These are phyloP conservation scores for Squalus acanthias DNA, from an alignment of 2,797 vertebrate species.

Conservation along the genomic window DNA sequence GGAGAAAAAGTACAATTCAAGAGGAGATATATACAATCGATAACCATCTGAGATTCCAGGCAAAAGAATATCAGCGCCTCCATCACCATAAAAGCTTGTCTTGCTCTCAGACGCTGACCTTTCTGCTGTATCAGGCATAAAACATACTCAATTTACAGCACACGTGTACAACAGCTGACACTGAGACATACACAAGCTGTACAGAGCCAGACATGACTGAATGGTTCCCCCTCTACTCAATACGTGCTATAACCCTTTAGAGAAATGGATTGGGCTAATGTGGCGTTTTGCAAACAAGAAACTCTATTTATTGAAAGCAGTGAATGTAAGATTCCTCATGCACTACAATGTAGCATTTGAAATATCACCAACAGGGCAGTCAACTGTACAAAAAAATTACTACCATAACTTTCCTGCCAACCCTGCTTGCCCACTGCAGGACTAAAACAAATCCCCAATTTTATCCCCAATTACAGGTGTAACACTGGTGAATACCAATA, in stretches of 20 bases:
- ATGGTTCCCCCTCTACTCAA: background rate
- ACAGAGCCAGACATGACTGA: slow-evolving; percentile 25
- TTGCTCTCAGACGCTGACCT: slow-evolving; percentile 20
- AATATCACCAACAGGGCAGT: background rate
- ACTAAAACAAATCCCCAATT: background rate
- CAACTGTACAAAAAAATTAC: background rate
- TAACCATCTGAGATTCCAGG: slow-evolving; percentile 19
- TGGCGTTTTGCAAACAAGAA: background rate
- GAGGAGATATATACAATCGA: background rate
- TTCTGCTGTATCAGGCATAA: slow-evolving; percentile 21
- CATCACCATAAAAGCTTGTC: slow-evolving; percentile 22
- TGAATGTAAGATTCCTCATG: background rate
- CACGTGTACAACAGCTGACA: slow-evolving; percentile 32
- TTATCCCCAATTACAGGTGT: background rate
- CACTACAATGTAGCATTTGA: background rate
- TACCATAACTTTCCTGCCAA: background rate
- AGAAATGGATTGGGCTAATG: slow-evolving; percentile 26
- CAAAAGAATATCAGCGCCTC: slow-evolving; percentile 6
- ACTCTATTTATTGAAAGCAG: slow-evolving; percentile 5
- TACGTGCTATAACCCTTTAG: background rate
- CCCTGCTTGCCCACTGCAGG: background rate
- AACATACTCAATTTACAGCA: slow-evolving; percentile 30
- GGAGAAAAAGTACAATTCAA: background rate
- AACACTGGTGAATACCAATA: background rate
- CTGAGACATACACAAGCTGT: slow-evolving; percentile 35